Conservation (phyloP, 2,888 invertebrate genomes). For the Lottia gigantea region DNA sequence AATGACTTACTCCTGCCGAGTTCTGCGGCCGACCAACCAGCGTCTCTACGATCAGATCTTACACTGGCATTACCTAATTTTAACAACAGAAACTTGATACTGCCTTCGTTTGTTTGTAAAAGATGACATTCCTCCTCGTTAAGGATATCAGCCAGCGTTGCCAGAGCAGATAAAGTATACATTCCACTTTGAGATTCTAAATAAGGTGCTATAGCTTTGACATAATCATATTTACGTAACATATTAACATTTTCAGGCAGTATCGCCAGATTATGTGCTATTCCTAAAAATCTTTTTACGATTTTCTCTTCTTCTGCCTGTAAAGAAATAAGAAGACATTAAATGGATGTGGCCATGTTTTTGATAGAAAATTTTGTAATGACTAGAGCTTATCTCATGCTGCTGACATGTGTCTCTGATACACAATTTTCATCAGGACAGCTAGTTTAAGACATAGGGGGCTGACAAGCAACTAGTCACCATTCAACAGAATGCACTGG, state of each 20-base stretch:
- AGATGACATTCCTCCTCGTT: slow-evolving; percentile 43
- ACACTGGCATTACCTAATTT: slow-evolving; percentile 26
- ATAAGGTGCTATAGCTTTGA: slow-evolving; percentile 31
- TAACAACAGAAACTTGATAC: slow-evolving; percentile 33
- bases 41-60: slow-evolving; percentile 13
- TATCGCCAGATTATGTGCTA: slow-evolving; percentile 33
- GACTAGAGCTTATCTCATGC: too few relatives aligned
- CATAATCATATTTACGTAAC: slow-evolving; percentile 28
- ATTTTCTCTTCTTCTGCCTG: slow-evolving; percentile 14
- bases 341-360: too few relatives aligned
- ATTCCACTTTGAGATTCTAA: slow-evolving; percentile 32
- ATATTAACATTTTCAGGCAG: slow-evolving; percentile 11
- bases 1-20: slow-evolving; percentile 32
- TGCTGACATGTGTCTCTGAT: too few relatives aligned
- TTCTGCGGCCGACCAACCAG: slow-evolving; percentile 37
- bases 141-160: slow-evolving; percentile 41
- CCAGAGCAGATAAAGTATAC: slow-evolving; percentile 31
- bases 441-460: too few relatives aligned
- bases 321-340: not conserved
- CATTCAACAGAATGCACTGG: too few relatives aligned
- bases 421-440: too few relatives aligned
- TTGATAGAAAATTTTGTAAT: too few relatives aligned
- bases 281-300: slow-evolving; percentile 13
- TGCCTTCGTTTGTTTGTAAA: slow-evolving; percentile 29
- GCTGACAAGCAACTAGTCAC: too few relatives aligned